These are phyloP conservation scores for Arvicanthis niloticus DNA, from an alignment of 2,113 vertebrate genomes.

Conservation along the genomic window DNA sequence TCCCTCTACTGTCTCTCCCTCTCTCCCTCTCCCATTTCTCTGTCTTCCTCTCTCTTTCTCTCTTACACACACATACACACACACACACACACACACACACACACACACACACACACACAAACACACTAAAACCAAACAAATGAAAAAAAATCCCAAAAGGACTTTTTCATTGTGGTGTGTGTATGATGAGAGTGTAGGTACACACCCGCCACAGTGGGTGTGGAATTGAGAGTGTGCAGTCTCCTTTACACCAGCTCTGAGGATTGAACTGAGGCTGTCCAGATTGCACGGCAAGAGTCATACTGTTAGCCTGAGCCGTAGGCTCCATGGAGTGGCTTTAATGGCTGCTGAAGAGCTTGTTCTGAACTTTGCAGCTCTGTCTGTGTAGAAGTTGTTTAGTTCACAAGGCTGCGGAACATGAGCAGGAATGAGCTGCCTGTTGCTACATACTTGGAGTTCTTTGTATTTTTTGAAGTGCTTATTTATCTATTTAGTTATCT, in stretches of 20 bases:
- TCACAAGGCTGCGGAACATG: not conserved
- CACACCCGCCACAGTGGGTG: not conserved
- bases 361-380: not conserved
- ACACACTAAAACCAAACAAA: too few species aligned
- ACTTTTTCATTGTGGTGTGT: not conserved
- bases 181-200: not conserved
- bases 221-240: not conserved
- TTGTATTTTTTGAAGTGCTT: slow-evolving; percentile 36
- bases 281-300: too few species aligned
- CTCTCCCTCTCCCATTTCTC: too few species aligned
- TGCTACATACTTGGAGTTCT: not conserved
- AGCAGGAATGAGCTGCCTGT: not conserved
- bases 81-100: too few species aligned
- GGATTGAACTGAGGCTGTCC: too few species aligned
- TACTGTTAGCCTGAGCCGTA: not conserved
- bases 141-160: not conserved
- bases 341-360: not conserved
- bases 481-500: not conserved
- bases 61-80: too few species aligned
- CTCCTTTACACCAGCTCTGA: not conserved
- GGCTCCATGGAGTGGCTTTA: too few species aligned
- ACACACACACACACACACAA: too few species aligned
- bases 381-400: not conserved
- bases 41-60: too few species aligned
- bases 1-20: too few species aligned